Base-by-base conservation (phyloP, 2,113 vertebrate genomes). In the Pampusana beccarii region DNA sequence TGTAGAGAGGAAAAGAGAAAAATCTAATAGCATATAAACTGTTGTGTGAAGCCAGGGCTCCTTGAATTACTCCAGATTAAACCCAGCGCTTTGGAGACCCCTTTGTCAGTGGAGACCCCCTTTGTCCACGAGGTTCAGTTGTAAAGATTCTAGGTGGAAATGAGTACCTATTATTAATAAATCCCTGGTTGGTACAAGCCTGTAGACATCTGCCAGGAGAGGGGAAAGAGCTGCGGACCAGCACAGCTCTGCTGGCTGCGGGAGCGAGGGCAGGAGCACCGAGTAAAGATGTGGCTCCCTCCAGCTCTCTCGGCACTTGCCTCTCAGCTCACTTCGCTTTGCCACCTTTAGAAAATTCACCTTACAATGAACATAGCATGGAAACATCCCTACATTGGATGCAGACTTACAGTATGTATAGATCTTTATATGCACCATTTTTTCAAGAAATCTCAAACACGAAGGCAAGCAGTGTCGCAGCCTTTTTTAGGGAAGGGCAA, bases 331-430 rank as follows among this genome's bases (percentile, higher is more conserved):
- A 24, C 54, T 56, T 80, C 40, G 13, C 24, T 1, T 31, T 38
- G 57, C 19, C 34, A 19, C 46, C 53, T 72, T 26, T 0, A 31
- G 38, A 21, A 77, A 80, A 26, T 57, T 90, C 17, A 21, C 33
- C 2, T 1, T 34, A 13, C 31, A 31, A 67, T 51, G n/a, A 20
- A 14, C 3, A 1, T 0, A 40, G 31, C 23, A 19, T 4, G 19
- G 60, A 58, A 44, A n/a, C 1, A 7, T 13, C 56, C 58, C 40
- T 3, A 3, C 25, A 1, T 0, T 65, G 67, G 25, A 21, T 79
- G 64, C 46, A 73, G 48, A 28, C 14, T 13, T 13, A 40, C 8
- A 6, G 3, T 7, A 1, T 9, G 3, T 17, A 3, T 16, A 40
- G 42, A 17, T 12, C 31, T 80, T 65, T 21, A 2, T 2, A 19